Base-by-base conservation (phyloP, 2,113 vertebrate species). In the Glaucidium brasilianum region DNA sequence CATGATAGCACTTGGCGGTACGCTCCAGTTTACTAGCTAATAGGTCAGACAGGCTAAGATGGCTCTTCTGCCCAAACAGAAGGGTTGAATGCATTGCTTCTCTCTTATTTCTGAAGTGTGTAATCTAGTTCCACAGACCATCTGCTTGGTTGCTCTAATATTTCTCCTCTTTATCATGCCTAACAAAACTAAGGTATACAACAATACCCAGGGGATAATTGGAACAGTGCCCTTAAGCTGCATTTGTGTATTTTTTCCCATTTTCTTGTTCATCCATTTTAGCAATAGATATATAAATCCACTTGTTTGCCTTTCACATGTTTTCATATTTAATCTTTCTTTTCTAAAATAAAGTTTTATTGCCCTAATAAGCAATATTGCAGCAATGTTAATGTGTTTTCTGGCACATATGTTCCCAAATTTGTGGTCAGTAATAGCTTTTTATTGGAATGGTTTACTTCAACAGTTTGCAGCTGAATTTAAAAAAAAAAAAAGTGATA, bases 11-110 rank as follows among this genome's bases (percentile, higher is more conserved):
- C 91, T 96, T 92, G 76, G 78, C 68, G 58, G 60, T 91, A 58
- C 1, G 15, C 82, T 97, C 82, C 67, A 83, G 85, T 87, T 94
- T 96, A 86, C 79, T 63, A 91, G 91, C 94, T 95, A 92, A 97
- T 96, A 86, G 92, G 90, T 96, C 94, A 93, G 90, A 41, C 88
- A 91, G 84, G 90, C 76, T 92, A 84, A 95, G 88, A 94, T n/a
- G 49, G 76, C 84, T 95, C 83, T 84, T 97, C 94, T 96, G 63
- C 91, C 92, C 96, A 96, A 96, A 97, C 92, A 97, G 92, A 97
- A 88, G 91, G 79, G 72, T 96, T 97, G 86, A 91, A 92, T 93
- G 93, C 75, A 2, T 95, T 92, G 47, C 69, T 90, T 83, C 91
- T 92, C 53, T 90, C 86, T 96, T 92, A 56, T 88, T 97, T 95